Conservation (phyloP, 2,888 invertebrate species). For the Hartigia nigra region DNA sequence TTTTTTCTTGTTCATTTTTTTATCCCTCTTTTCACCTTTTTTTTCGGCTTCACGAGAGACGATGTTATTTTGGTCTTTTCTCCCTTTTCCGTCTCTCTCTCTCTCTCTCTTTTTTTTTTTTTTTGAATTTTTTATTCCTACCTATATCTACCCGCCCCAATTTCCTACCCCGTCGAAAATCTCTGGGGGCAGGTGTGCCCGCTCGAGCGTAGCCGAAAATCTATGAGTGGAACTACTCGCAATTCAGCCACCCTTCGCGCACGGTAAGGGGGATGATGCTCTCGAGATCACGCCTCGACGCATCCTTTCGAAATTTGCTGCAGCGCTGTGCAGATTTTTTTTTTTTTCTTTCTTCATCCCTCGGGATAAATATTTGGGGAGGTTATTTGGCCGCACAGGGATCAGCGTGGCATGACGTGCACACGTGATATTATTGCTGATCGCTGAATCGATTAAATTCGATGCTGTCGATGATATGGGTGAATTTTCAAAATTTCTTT, state of each 20-base stretch:
- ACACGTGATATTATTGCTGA: too few relatives aligned
- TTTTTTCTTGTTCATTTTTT: neutral
- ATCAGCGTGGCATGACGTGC: neutral
- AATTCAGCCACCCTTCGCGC: constrained; percentile 35
- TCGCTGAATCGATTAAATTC: too few relatives aligned
- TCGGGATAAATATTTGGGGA: constrained; percentile 36
- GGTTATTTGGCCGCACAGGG: neutral
- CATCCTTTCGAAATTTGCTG: constrained; percentile 12
- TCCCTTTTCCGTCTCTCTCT: too few relatives aligned
- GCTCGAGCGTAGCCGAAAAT: constrained; percentile 45
- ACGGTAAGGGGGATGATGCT: constrained; percentile 28
- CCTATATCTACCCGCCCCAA: constrained; percentile 2
- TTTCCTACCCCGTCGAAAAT: neutral
- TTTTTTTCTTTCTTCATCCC: constrained; percentile 47
- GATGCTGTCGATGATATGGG: too few relatives aligned
- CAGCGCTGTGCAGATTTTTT: constrained; percentile 38
- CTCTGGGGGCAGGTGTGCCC: constrained; percentile 44
- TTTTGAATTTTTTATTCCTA: neutral
- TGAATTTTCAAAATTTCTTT: too few relatives aligned
- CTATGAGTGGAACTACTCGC: constrained; percentile 50
- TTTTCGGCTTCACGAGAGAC: neutral
- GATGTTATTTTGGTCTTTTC: too few relatives aligned
- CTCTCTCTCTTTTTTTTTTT: too few relatives aligned
- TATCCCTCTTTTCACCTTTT: neutral
- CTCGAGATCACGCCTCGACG: constrained; percentile 30